Evolutionary conservation across 2,113 vertebrate species (phyloP).

Genomic region (Malurus cyaneus): DNA sequence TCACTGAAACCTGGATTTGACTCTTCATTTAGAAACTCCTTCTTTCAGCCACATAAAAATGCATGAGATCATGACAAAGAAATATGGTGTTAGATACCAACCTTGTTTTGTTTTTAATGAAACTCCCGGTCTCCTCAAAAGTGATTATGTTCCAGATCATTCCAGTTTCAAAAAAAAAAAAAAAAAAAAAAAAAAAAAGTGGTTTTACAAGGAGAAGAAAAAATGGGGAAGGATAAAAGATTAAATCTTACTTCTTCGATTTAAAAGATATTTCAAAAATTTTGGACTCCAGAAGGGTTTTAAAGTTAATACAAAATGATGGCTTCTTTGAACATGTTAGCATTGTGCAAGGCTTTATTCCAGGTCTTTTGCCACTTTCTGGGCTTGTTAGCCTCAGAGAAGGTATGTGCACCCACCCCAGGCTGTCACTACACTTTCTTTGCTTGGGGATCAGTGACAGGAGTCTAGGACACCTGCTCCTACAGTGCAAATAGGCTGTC

Average conservation of each 20-base stretch:
- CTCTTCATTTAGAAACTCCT: neutral
- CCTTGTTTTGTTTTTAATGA: neutral
- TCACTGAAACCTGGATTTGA: neutral
- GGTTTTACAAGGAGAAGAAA: neutral
- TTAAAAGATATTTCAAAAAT: neutral
- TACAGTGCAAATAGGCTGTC: neutral
- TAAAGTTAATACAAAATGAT: neutral
- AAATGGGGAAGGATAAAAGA: neutral
- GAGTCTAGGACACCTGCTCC: neutral
- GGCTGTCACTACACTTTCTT: neutral
- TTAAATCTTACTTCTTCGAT: neutral
- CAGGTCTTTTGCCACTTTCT: neutral
- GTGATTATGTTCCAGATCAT: neutral
- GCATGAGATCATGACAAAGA: neutral
- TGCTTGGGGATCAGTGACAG: neutral
- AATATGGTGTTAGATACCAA: neutral
- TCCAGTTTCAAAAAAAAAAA: neutral
- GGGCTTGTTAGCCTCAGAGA: neutral
- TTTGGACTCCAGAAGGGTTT: neutral
- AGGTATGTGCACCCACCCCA: fast-evolving
- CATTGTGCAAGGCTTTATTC: neutral
- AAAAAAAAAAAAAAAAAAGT: fast-evolving
- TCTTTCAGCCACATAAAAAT: neutral
- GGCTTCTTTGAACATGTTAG: neutral
- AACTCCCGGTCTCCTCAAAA: neutral